Base-by-base conservation (phyloP, 2,797 vertebrate genomes). In the Halcyon leucocephala region DNA sequence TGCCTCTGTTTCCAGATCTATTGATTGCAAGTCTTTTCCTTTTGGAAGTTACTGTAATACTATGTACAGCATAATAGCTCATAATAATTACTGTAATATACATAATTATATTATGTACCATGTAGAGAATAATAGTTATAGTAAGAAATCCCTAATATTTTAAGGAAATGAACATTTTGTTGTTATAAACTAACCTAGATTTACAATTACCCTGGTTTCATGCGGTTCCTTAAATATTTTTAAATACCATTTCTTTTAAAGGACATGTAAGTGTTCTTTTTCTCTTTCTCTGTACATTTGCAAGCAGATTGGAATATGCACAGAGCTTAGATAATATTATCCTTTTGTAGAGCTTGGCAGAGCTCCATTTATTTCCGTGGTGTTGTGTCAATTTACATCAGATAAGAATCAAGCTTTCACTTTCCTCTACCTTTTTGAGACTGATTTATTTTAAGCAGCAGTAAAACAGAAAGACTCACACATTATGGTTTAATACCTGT, bases 31-130 rank as follows among this genome's bases (percentile, higher is more conserved):
- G 42, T 62, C 62, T 94, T 90, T 83, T 92, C 39, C 52, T 72
- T 83, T 82, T 69, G 48, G 54, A 92, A 90, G 82, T 66, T 82
- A 90, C 81, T 96, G 41, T 86, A 88, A 91, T 76, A 83, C 61
- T 55, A 82, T 44, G 48, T 70, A 82, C 58, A 77, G 73, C 70
- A 65, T 86, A 95, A 95, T 90, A 96, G 83, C 66, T 95, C 95
- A 93, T 94, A 96, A 95, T 91, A 95, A 96, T 95, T 90, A 94
- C 73, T 78, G 77, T 95, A 96, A 96, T 94, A 94, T 83, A 82
- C 42, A 66, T 95, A 93, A 95, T 93, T 93, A 84, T 90, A 83
- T 88, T 92, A 91, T 83, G 26, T 90, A 66, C 42, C 48, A 91
- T 6, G 35, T 82, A 73, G 14, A 91, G 91, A 93, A 89, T 79